These are phyloP conservation scores for Harpalus rufipes DNA, from an alignment of 2,888 invertebrate genomes.

Conservation along the genomic window DNA sequence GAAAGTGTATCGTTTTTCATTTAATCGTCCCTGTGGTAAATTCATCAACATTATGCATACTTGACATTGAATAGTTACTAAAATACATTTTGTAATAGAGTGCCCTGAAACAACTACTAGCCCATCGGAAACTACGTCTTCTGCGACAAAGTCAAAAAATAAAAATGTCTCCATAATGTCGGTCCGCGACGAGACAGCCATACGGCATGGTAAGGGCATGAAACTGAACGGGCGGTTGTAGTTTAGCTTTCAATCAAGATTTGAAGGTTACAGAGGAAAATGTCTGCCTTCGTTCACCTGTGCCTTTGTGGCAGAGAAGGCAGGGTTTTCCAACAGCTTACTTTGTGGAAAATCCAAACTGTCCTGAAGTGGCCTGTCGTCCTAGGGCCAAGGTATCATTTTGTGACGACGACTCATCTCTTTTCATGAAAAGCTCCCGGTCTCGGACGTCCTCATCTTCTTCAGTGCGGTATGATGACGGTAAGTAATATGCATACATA, in stretches of 20 bases:
- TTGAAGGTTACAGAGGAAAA: slow-evolving; percentile 42
- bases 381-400: background rate
- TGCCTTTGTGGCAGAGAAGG: slow-evolving; percentile 33
- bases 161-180: slow-evolving; percentile 4
- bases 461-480: background rate
- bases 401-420: background rate
- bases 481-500: background rate
- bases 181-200: background rate
- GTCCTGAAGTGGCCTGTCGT: background rate
- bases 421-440: background rate
- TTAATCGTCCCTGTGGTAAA: slow-evolving; percentile 1
- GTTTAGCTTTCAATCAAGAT: slow-evolving; percentile 46
- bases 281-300: slow-evolving; percentile 25
- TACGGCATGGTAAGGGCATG: slow-evolving; percentile 30
- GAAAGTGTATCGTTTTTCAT: slow-evolving; percentile 3
- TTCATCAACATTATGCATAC: background rate
- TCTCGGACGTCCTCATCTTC: background rate
- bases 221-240: slow-evolving; percentile 16
- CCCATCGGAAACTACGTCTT: background rate
- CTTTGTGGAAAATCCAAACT: slow-evolving; percentile 17
- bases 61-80: too few species aligned
- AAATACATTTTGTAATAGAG: background rate
- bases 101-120: background rate
- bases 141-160: background rate
- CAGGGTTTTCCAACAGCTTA: slow-evolving; percentile 47